phyloP scores from a whole-genome alignment of 2,113 vertebrate genomes.

The Naja naja region DNA sequence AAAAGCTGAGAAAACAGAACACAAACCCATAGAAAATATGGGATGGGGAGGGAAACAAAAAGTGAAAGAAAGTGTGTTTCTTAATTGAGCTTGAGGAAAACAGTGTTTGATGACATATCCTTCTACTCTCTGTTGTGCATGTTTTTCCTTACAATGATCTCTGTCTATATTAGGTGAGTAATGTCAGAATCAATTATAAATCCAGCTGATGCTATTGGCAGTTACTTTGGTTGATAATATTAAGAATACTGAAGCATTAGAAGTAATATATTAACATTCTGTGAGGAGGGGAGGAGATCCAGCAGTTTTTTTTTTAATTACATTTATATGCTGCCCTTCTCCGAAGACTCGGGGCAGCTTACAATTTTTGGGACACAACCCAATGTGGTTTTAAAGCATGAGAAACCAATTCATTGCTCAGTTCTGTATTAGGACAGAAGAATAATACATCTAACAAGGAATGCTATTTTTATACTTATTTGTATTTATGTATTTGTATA shows the following conservation, averaged over 20 bases:
- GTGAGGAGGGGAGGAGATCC: background rate
- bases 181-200: conserved; percentile 40
- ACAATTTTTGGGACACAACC: too few species aligned
- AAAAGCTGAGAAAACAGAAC: conserved; percentile 1
- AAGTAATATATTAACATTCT: conserved; percentile 9
- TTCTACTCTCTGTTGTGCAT: conserved; percentile 34
- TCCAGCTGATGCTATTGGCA: conserved; percentile 16
- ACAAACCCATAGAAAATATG: background rate
- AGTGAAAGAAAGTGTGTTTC: background rate
- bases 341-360: too few species aligned
- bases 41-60: background rate
- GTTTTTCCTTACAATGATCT: background rate
- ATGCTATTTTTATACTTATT: background rate
- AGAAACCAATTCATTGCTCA: background rate
- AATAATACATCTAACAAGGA: background rate
- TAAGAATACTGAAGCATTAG: conserved; percentile 16
- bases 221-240: conserved; percentile 31
- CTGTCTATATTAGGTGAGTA: background rate
- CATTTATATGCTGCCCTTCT: too few species aligned
- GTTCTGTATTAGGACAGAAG: conserved; percentile 2
- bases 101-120: conserved; percentile 27
- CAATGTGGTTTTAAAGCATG: background rate
- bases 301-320: too few species aligned
- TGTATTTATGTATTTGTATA: background rate
- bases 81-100: conserved; percentile 24